Conservation (phyloP, 2,113 vertebrate species). For the Oryzias melastigma region DNA sequence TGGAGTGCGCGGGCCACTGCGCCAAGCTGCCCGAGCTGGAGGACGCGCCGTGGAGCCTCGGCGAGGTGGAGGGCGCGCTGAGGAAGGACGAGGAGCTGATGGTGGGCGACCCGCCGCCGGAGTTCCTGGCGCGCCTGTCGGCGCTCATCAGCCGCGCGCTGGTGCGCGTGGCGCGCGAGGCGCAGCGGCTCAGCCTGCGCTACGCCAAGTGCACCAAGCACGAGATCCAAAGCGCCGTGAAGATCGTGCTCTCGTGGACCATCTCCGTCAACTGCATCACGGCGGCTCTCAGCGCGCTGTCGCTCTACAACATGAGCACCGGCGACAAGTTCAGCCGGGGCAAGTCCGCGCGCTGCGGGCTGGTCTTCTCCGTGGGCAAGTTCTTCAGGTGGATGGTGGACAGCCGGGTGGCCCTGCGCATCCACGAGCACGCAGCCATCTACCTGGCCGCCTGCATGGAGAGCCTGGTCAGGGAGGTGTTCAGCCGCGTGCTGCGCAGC, state of each 20-base stretch:
- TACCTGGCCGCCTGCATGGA: slow-evolving; percentile 81
- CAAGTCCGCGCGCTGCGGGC: slow-evolving; percentile 77
- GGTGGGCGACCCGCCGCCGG: slow-evolving; percentile 68
- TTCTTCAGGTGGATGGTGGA: slow-evolving; percentile 85
- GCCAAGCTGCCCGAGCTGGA: slow-evolving; percentile 81
- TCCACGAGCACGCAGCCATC: slow-evolving; percentile 82
- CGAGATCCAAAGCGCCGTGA: slow-evolving; percentile 79
- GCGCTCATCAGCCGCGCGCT: slow-evolving; percentile 82
- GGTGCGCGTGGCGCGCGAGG: slow-evolving; percentile 77
- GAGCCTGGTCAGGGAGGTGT: slow-evolving; percentile 76
- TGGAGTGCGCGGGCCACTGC: slow-evolving; percentile 90
- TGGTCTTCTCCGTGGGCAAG: slow-evolving; percentile 79
- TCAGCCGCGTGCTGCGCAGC: slow-evolving; percentile 71
- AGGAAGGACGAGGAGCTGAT: slow-evolving; percentile 67
- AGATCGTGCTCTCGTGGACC: slow-evolving; percentile 81
- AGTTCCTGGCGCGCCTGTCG: slow-evolving; percentile 86
- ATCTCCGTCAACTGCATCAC: slow-evolving; percentile 79
- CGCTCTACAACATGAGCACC: slow-evolving; percentile 81
- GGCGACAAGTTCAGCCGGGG: slow-evolving; percentile 75
- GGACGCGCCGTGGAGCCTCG: slow-evolving; percentile 79
- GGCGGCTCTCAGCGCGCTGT: slow-evolving; percentile 77
- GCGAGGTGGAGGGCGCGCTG: slow-evolving; percentile 77
- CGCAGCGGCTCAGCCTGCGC: slow-evolving; percentile 79
- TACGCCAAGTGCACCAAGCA: slow-evolving; percentile 80
- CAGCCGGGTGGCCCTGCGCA: slow-evolving; percentile 75